These are phyloP conservation scores for Troides oblongomaculatus DNA, from an alignment of 2,888 invertebrate species.

Conservation along the genomic window DNA sequence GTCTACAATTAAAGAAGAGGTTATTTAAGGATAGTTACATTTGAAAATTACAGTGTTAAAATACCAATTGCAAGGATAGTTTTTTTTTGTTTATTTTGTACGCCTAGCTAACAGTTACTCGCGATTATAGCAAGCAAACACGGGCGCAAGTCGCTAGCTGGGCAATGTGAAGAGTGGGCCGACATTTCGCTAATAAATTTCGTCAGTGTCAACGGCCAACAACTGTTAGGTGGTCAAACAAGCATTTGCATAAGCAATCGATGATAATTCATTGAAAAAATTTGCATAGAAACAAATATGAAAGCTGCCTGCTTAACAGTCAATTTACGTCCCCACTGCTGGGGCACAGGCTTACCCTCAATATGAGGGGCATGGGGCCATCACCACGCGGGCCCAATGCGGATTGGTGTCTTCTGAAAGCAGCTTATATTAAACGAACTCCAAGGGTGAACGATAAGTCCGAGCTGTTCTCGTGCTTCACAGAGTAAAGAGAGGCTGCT, in stretches of 20 bases:
- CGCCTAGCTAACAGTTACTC: conserved; percentile 37
- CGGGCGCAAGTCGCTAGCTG: conserved; percentile 52
- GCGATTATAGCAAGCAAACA: conserved; percentile 58
- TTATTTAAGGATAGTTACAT: too few species aligned
- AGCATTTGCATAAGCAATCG: conserved; percentile 21
- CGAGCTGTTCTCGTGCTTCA: too few species aligned
- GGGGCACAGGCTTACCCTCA: too few species aligned
- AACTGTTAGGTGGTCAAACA: conserved; percentile 25
- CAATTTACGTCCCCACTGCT: too few species aligned
- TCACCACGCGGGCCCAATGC: too few species aligned
- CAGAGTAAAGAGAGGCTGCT: too few species aligned
- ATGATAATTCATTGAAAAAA: conserved; percentile 4
- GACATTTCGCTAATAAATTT: conserved; percentile 51
- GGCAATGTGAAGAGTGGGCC: conserved; percentile 37
- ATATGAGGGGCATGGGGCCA: too few species aligned
- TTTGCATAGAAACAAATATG: neutral
- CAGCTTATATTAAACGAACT: neutral
- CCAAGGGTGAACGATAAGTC: too few species aligned
- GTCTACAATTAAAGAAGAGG: too few species aligned
- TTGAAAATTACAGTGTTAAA: neutral
- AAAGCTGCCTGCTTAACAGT: neutral
- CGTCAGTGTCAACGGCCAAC: conserved; percentile 25
- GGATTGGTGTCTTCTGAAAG: neutral
- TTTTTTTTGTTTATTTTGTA: conserved; percentile 31
- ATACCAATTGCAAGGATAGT: neutral